Conservation (phyloP, 2,888 invertebrate species). For the Drosophila yooni region DNA sequence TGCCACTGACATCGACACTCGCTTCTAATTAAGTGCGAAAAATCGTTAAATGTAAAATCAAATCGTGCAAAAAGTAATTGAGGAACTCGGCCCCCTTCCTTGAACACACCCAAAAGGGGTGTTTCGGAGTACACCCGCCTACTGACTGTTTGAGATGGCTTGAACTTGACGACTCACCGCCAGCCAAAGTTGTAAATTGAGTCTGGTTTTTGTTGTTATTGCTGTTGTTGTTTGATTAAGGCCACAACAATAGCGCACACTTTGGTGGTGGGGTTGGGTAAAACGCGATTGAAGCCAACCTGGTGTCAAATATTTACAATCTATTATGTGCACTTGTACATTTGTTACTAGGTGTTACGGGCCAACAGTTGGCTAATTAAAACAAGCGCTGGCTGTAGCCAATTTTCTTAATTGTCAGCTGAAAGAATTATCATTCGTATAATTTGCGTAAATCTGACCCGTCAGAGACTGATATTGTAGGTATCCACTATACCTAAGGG, state of each 20-base stretch:
- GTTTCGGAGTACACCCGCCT: neutral
- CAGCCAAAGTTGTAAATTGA: conserved; percentile 59
- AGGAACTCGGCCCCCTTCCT: conserved; percentile 37
- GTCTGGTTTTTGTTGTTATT: conserved; percentile 51
- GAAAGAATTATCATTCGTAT: conserved; percentile 14
- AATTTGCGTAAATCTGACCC: neutral
- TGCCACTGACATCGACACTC: conserved; percentile 78
- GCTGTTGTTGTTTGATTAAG: conserved; percentile 64
- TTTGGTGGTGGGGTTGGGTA: conserved; percentile 46
- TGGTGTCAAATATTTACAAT: conserved; percentile 78
- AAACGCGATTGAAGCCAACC: conserved; percentile 35
- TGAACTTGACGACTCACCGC: conserved; percentile 52
- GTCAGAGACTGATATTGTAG: neutral
- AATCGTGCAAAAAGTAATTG: conserved; percentile 84
- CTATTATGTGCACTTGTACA: conserved; percentile 61
- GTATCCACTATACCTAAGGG: neutral
- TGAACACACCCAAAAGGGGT: conserved; percentile 21
- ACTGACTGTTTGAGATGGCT: conserved; percentile 13
- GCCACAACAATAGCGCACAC: conserved; percentile 59
- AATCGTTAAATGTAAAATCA: conserved; percentile 85
- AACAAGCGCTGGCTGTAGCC: conserved; percentile 47
- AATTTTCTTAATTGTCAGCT: conserved; percentile 70
- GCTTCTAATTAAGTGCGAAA: conserved; percentile 85
- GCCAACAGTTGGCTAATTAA: conserved; percentile 64
- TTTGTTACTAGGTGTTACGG: conserved; percentile 55